A percentile compares a stretch with the other conserved stretches of the same genome.
Evolutionary conservation across 2,888 invertebrate genomes (phyloP).

Genomic region (Drosophila seclusa): DNA sequence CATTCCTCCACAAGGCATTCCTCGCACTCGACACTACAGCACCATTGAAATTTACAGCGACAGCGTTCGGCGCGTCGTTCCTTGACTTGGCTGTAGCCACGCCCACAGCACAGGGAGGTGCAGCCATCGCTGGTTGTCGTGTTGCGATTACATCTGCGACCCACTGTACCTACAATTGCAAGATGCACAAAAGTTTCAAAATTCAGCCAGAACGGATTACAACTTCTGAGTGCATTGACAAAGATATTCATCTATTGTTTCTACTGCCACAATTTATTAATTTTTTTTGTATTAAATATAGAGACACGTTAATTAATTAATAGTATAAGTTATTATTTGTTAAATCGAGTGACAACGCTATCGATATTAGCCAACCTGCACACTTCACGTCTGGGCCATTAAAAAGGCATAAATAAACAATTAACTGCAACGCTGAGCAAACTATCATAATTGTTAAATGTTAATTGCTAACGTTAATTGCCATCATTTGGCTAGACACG

Average conservation of each 20-base stretch:
- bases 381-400: conserved; percentile 57
- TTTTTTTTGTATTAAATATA: background rate
- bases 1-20: conserved; percentile 94
- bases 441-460: conserved; percentile 75
- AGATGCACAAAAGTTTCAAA: background rate
- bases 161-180: conserved; percentile 87
- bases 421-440: conserved; percentile 67
- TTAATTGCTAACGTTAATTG: conserved; percentile 75
- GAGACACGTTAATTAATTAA: conserved; percentile 25
- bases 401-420: conserved; percentile 75
- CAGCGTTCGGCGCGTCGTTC: conserved; percentile 92
- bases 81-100: conserved; percentile 93
- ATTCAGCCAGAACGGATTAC: background rate
- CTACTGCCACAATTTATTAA: background rate
- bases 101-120: conserved; percentile 94
- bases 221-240: background rate
- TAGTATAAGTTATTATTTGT: background rate
- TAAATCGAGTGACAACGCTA: conserved; percentile 5
- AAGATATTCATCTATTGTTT: background rate
- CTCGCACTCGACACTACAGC: conserved; percentile 95
- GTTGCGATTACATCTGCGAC: conserved; percentile 91
- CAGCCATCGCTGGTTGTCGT: conserved; percentile 92
- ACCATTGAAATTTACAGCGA: conserved; percentile 97
- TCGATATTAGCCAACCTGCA: conserved; percentile 19
- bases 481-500: conserved; percentile 72